Conservation (phyloP, 2,113 vertebrate species). For the Athene cunicularia region DNA sequence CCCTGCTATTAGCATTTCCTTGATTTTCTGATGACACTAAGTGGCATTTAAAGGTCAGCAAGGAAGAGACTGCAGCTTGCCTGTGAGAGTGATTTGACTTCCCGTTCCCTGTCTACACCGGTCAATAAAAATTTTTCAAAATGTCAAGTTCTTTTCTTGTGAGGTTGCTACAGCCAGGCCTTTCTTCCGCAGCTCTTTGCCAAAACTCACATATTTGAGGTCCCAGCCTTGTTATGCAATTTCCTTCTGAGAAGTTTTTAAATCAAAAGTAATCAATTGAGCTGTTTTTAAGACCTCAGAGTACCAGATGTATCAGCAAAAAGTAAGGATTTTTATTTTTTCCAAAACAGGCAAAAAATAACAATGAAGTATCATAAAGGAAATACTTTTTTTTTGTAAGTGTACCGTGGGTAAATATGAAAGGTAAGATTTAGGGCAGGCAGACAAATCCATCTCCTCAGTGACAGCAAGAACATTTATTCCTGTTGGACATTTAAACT, state of each 20-base stretch:
- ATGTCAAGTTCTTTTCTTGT: slow-evolving; percentile 53
- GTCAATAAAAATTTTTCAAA: slow-evolving; percentile 53
- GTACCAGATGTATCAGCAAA: neutral
- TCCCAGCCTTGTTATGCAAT: slow-evolving; percentile 14
- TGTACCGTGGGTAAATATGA: accelerated
- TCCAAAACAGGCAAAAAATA: neutral
- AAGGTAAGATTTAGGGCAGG: neutral
- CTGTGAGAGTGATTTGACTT: slow-evolving; percentile 38
- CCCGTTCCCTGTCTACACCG: slow-evolving; percentile 19
- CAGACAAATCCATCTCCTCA: neutral
- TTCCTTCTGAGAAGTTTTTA: slow-evolving; percentile 35
- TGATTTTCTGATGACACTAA: slow-evolving; percentile 26
- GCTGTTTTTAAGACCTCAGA: slow-evolving; percentile 2
- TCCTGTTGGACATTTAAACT: neutral
- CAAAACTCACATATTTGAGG: slow-evolving; percentile 46
- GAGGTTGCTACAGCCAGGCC: neutral
- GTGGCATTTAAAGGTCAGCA: slow-evolving; percentile 59
- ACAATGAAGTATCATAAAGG: neutral
- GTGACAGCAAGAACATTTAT: neutral
- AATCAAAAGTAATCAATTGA: slow-evolving; percentile 24
- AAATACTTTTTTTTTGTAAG: neutral
- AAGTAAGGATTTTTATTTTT: neutral
- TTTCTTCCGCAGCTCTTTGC: slow-evolving; percentile 21
- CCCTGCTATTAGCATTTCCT: slow-evolving; percentile 14
- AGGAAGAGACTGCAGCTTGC: slow-evolving; percentile 20